Evolutionary conservation across 2,888 invertebrate genomes (phyloP).

Genomic region (Willowsia nigromaculata): DNA sequence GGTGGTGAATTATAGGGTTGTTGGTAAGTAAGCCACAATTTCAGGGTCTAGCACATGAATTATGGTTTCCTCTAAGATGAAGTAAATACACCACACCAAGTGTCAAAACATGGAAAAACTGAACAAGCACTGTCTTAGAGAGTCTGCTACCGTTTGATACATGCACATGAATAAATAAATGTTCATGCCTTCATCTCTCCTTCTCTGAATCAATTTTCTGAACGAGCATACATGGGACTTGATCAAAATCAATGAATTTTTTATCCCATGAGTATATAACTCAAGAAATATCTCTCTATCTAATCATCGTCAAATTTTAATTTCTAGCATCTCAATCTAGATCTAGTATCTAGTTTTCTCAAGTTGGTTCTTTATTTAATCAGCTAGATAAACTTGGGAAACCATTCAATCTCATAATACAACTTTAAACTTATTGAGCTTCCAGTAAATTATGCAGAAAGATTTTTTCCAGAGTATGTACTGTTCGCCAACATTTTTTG

Average conservation of each 20-base stretch:
- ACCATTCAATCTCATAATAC: no score
- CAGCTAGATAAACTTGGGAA: no score
- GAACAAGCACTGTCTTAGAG: not conserved
- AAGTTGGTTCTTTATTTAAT: no score
- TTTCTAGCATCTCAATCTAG: no score
- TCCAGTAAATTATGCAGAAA: no score
- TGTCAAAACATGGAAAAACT: not conserved
- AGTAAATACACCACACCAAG: not conserved
- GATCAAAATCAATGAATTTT: not conserved
- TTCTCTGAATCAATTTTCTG: constrained; percentile 9
- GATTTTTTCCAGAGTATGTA: no score
- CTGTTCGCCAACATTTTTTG: no score
- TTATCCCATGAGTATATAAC: not conserved
- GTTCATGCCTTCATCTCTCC: not conserved
- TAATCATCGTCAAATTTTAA: constrained; percentile 46
- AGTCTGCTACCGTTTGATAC: not conserved
- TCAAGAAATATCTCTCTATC: not conserved
- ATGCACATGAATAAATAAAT: not conserved
- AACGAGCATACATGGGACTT: not conserved
- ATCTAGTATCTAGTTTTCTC: no score
- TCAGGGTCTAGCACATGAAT: constrained; percentile 77
- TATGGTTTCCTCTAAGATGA: constrained; percentile 77
- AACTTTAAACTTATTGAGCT: no score
- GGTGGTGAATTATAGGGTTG: constrained; percentile 69
- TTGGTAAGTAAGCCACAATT: constrained; percentile 73